These are phyloP conservation scores for Drosophila quinaria DNA, from an alignment of 2,888 invertebrate species.

Conservation along the genomic window DNA sequence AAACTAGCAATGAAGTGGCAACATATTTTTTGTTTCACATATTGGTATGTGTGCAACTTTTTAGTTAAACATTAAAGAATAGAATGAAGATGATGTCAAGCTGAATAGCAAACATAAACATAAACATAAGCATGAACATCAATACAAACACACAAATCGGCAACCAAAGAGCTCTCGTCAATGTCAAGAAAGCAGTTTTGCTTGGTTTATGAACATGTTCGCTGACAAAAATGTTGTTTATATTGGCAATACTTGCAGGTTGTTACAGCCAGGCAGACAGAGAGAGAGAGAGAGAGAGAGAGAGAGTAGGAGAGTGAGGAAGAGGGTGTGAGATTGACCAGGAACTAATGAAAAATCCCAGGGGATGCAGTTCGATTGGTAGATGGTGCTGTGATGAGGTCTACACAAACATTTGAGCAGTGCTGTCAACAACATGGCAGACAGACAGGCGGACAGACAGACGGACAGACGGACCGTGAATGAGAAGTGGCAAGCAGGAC, in stretches of 20 bases:
- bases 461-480: slow-evolving; percentile 9
- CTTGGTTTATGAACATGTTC: slow-evolving; percentile 56
- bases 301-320: not conserved
- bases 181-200: slow-evolving; percentile 41
- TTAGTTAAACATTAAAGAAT: slow-evolving; percentile 15
- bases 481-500: slow-evolving; percentile 30
- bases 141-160: slow-evolving; percentile 28
- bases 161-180: slow-evolving; percentile 39
- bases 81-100: slow-evolving; percentile 19
- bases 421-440: slow-evolving; percentile 69
- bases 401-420: slow-evolving; percentile 70
- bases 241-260: slow-evolving; percentile 43
- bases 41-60: slow-evolving; percentile 18
- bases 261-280: slow-evolving; percentile 31
- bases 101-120: slow-evolving; percentile 15
- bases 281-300: not conserved
- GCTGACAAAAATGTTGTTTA: slow-evolving; percentile 61
- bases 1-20: not conserved
- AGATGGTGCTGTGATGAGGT: slow-evolving; percentile 40
- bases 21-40: slow-evolving; percentile 2
- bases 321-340: not conserved
- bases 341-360: slow-evolving; percentile 65
- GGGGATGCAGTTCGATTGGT: slow-evolving; percentile 41
- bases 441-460: slow-evolving; percentile 6
- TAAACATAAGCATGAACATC: slow-evolving; percentile 3